Conservation (phyloP, 2,797 vertebrate species). For the Euthynnus affinis region DNA sequence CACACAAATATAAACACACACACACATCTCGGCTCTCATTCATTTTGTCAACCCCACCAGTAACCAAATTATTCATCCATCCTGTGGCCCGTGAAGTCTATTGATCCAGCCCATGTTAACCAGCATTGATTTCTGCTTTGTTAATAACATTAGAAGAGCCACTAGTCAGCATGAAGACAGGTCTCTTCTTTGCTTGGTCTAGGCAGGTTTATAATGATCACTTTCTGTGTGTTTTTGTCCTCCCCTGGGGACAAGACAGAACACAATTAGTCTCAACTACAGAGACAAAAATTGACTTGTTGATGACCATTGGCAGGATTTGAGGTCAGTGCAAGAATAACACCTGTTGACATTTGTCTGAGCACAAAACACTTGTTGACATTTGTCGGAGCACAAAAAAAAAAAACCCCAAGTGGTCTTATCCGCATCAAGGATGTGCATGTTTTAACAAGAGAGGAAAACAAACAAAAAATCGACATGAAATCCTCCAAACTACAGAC, state of each 20-base stretch:
- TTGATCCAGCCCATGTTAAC: conserved; percentile 67
- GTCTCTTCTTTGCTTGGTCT: conserved; percentile 9
- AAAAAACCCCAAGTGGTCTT: too few relatives aligned
- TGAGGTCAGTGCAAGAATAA: conserved; percentile 30
- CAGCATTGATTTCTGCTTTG: conserved; percentile 69
- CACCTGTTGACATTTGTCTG: conserved; percentile 49
- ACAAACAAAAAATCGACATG: conserved; percentile 2
- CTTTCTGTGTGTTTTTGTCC: conserved; percentile 42
- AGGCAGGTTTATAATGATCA: conserved; percentile 42
- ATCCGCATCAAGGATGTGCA: neutral
- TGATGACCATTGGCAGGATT: conserved; percentile 32
- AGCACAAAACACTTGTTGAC: conserved; percentile 46
- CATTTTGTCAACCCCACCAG: conserved; percentile 24
- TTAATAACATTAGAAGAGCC: conserved; percentile 66
- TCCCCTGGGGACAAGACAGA: conserved; percentile 33
- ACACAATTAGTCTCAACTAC: conserved; percentile 53
- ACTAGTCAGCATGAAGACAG: conserved; percentile 28
- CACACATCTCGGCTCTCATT: conserved; percentile 36
- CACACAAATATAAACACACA: conserved; percentile 19
- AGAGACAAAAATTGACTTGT: conserved; percentile 40
- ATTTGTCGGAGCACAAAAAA: neutral
- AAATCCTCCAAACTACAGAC: neutral
- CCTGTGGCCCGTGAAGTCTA: conserved; percentile 41
- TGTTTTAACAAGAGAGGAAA: neutral
- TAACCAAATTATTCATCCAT: conserved; percentile 55